A percentile compares a stretch with the other conserved stretches of the same genome.
Evolutionary conservation across 1,140 invertebrate genomes (phyloP).

Genomic region (Sesamia nonagrioides): DNA sequence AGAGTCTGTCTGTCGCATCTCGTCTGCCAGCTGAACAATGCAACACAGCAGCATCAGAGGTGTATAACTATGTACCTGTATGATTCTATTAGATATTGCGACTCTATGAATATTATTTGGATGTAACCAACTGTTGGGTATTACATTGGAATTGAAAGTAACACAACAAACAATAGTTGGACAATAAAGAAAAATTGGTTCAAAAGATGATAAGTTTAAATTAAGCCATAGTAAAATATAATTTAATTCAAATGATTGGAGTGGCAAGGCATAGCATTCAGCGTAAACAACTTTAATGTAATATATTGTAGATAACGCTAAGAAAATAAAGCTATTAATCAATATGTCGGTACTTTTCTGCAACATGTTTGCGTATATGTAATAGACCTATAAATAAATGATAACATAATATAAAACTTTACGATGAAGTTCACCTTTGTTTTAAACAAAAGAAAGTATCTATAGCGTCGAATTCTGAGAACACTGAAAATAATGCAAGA

Average conservation of each 20-base stretch:
- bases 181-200: neutral
- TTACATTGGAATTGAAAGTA: neutral
- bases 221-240: neutral
- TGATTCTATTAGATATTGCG: constrained; percentile 25
- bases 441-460: neutral
- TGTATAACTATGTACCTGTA: neutral
- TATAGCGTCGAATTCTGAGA: neutral
- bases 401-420: constrained; percentile 15
- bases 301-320: constrained; percentile 16
- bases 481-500: neutral
- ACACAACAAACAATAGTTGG: neutral
- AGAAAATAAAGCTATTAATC: constrained; percentile 21
- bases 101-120: neutral
- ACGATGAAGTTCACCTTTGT: constrained; percentile 4
- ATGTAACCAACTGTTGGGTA: neutral
- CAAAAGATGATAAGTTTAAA: neutral
- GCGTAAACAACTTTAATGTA: constrained; percentile 4
- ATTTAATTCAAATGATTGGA: neutral
- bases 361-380: constrained; percentile 17
- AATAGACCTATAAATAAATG: constrained; percentile 21
- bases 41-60: neutral
- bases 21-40: constrained; percentile 36
- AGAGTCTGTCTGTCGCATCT: constrained; percentile 33
- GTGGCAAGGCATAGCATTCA: neutral
- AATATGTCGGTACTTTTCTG: constrained; percentile 26